Conservation (phyloP, 23 tunicate species). For the Clavelina lepadiformis region DNA sequence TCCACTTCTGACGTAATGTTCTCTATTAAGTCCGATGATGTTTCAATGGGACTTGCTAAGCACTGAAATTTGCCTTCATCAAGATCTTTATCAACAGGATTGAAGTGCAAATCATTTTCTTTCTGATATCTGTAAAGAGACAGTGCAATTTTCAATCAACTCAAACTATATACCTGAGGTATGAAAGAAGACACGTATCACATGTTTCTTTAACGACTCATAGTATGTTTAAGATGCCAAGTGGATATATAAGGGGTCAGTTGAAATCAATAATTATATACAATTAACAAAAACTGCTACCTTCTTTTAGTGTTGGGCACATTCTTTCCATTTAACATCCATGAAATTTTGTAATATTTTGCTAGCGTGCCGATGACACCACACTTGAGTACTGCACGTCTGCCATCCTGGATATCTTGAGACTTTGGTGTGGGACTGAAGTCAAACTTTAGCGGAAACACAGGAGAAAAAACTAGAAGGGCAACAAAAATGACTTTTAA, state of each 20-base stretch:
- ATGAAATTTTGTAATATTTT: slow-evolving; percentile 6
- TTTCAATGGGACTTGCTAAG: too few species aligned
- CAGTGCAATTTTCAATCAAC: too few species aligned
- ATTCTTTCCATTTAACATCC: slow-evolving; percentile 6
- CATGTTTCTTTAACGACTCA: too few species aligned
- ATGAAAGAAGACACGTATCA: too few species aligned
- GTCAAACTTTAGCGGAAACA: not conserved
- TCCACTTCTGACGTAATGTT: not conserved
- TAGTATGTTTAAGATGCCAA: too few species aligned
- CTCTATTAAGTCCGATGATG: too few species aligned
- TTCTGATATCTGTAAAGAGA: slow-evolving; percentile 9
- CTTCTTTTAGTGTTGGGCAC: slow-evolving; percentile 12
- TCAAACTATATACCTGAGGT: too few species aligned
- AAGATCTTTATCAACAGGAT: not conserved
- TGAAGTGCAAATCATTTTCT: slow-evolving; percentile 6
- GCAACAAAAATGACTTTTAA: not conserved
- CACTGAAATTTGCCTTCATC: slow-evolving; percentile 21
- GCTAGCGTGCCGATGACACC: not conserved
- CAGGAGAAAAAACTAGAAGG: not conserved
- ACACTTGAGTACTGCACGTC: not conserved
- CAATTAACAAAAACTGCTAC: not conserved
- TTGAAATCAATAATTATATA: too few species aligned
- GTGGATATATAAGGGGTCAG: too few species aligned
- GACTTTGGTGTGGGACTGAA: slow-evolving; percentile 10
- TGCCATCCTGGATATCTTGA: slow-evolving; percentile 12